Conservation (phyloP, 2,797 vertebrate species). For the Podargus strigoides region DNA sequence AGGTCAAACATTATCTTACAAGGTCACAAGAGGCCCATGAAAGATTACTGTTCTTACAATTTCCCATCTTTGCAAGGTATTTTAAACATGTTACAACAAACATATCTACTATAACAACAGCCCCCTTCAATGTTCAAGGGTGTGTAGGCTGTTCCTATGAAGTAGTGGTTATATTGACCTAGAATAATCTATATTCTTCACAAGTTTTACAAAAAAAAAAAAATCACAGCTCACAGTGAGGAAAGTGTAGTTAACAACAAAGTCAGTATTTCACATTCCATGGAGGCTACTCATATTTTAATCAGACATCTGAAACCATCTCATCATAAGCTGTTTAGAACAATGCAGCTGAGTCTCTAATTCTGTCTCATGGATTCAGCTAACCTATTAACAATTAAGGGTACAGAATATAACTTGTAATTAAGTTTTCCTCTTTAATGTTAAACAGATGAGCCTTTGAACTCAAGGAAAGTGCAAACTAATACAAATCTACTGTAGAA, state of each 20-base stretch:
- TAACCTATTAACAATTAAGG: background rate
- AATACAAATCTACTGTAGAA: background rate
- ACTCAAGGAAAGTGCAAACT: background rate
- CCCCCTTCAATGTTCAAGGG: background rate
- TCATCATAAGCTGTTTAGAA: background rate
- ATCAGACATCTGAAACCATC: background rate
- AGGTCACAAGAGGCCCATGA: background rate
- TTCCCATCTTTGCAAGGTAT: background rate
- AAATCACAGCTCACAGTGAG: background rate
- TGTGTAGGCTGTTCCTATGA: background rate
- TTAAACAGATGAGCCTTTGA: slow-evolving; percentile 23
- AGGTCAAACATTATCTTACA: background rate
- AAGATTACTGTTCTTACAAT: background rate
- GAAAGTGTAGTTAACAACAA: background rate
- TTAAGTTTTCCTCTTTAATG: background rate
- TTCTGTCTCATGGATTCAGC: background rate
- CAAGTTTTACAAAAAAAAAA: background rate
- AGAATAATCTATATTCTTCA: background rate
- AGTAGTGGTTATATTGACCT: background rate
- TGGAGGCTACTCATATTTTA: background rate
- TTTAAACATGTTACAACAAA: background rate
- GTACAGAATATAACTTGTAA: background rate
- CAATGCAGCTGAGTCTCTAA: background rate
- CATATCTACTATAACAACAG: background rate
- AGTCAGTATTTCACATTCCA: background rate